Base-by-base conservation (phyloP, 2,888 invertebrate species). In the Quadroppia sp. region DNA sequence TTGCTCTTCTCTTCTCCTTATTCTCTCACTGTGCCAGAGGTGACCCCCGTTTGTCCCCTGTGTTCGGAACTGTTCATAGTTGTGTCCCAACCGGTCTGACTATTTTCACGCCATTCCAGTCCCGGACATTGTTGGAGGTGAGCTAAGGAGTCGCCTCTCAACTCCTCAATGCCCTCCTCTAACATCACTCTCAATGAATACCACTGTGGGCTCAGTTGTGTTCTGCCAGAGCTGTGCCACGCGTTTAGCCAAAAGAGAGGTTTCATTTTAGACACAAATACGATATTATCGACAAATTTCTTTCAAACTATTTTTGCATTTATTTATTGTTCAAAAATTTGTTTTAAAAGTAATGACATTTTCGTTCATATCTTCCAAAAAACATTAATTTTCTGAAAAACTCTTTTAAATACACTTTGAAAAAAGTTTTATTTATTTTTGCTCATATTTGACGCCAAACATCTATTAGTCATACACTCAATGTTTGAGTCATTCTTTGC, bases 81-180 rank as follows among this genome's bases (percentile, higher is more conserved):
- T 67, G 67, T 67, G 67, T 67, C 67, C 67, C 67, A 67, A 67
- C 67, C 67, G 67, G 67, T 67, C 67, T 67, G 40, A 67, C 67
- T 67, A 23, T 67, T 64, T 59, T 67, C 40, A 67, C 67, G 67
- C 67, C 40, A 36, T 40, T 40, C n/a, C 36, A 67, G 23, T 36
- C 67, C 36, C 67, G 67, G 67, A 67, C 67, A 67, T 67, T 67
- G 67, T 67, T 67, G 67, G 36, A 40, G 36, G 67, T 67, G 67
- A 67, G 17, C 32, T 67, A 40, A 67, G 67, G 67, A 67, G 67
- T 67, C 67, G 67, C 67, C 67, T 67, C 67, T 67, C 67, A 67
- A 67, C 67, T 67, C 67, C 67, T 67, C 67, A 20, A 42, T 67
- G 42, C 67, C 67, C 40, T 42, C 67, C 40, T 42, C 40, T 40